A percentile compares a stretch with the other conserved stretches of the same genome.
Evolutionary conservation across 2,888 invertebrate genomes (phyloP).

Genomic region (Druceiella hillmani): DNA sequence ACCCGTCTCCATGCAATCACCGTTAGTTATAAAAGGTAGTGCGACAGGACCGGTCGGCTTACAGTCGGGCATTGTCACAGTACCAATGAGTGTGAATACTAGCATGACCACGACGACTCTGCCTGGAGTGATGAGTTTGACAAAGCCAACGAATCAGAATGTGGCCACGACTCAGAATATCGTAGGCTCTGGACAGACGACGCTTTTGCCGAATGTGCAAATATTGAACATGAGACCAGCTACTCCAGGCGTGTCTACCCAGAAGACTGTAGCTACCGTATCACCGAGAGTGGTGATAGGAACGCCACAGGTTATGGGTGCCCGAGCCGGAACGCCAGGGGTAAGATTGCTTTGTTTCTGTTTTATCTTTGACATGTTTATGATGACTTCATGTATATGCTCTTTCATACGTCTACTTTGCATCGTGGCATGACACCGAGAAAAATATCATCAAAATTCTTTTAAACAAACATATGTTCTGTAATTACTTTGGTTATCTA

Average conservation of each 20-base stretch:
- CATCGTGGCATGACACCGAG: no score
- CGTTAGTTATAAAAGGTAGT: conserved; percentile 43
- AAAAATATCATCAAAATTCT: no score
- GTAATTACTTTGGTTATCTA: no score
- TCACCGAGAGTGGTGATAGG: conserved; percentile 81
- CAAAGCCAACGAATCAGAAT: conserved; percentile 52
- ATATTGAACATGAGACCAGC: conserved; percentile 80
- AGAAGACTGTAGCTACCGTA: conserved; percentile 72
- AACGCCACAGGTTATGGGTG: conserved; percentile 74
- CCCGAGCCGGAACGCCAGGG: conserved; percentile 75
- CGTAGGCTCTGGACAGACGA: conserved; percentile 56
- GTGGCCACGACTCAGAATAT: conserved; percentile 56
- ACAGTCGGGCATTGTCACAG: conserved; percentile 56
- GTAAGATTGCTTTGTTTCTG: no score
- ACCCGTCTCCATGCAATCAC: conserved; percentile 42
- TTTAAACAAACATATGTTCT: no score
- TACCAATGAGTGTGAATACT: conserved; percentile 59
- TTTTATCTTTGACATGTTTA: no score
- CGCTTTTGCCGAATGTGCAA: conserved; percentile 70
- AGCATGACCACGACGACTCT: conserved; percentile 51
- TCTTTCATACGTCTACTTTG: no score
- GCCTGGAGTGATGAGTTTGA: conserved; percentile 60
- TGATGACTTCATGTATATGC: no score
- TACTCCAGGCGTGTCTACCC: conserved; percentile 59
- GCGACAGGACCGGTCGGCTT: conserved; percentile 36